A percentile compares a stretch with the other conserved stretches of the same genome.
Evolutionary conservation across 2,888 invertebrate species (phyloP).

Genomic region (Tipula unca): DNA sequence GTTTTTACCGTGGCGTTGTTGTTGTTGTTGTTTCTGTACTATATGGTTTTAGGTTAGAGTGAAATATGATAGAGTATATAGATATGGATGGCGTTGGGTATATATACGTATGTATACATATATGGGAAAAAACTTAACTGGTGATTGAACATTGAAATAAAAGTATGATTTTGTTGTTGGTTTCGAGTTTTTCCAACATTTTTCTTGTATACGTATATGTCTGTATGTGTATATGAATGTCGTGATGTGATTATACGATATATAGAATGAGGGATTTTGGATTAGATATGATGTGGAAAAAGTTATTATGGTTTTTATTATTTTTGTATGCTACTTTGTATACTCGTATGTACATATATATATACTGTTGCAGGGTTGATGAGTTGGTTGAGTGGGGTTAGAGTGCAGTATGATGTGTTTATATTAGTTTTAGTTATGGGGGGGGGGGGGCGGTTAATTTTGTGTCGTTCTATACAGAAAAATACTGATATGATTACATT

Average conservation of each 20-base stretch:
- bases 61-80: neutral
- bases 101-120: neutral
- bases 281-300: conserved; percentile 1
- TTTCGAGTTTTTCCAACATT: neutral
- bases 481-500: neutral
- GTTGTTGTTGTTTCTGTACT: neutral
- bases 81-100: neutral
- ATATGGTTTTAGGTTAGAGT: neutral
- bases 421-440: neutral
- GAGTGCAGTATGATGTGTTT: neutral
- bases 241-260: neutral
- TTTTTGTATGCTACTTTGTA: neutral
- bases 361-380: neutral
- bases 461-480: neutral
- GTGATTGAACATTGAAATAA: conserved; percentile 14
- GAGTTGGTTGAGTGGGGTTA: neutral
- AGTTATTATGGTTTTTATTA: neutral
- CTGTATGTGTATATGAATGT: neutral
- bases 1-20: neutral
- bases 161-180: neutral
- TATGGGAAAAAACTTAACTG: conserved; percentile 1
- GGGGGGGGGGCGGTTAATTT: no score
- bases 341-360: neutral
- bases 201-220: neutral
- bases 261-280: conserved; percentile 1